Percentiles rank a stretch among this genome's conserved stretches.
Conservation (phyloP, 2,797 vertebrate genomes). For the Alcedo atthis region DNA sequence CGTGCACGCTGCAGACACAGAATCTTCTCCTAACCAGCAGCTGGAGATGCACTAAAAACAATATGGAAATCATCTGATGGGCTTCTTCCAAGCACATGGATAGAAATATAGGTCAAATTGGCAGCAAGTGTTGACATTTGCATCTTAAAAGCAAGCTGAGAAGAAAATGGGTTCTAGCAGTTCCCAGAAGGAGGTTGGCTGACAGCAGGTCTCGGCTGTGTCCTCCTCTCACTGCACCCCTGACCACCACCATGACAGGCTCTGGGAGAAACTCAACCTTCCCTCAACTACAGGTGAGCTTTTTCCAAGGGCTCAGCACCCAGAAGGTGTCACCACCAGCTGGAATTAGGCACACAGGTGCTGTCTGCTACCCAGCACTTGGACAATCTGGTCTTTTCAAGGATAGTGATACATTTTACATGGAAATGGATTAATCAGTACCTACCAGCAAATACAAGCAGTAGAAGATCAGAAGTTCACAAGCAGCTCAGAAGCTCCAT, state of each 20-base stretch:
- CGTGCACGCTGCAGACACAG: background rate
- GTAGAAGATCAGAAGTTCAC: background rate
- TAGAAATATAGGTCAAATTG: background rate
- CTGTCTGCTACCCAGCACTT: background rate
- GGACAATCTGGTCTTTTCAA: background rate
- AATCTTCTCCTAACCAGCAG: conserved; percentile 36
- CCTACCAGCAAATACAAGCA: background rate
- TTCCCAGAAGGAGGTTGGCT: background rate
- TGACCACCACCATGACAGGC: fast-evolving
- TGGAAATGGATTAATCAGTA: background rate
- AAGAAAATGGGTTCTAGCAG: background rate
- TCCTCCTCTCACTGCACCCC: background rate
- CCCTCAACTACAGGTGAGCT: background rate
- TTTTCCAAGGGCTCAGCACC: background rate
- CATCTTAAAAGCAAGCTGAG: background rate
- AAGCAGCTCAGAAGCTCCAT: background rate
- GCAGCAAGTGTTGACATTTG: background rate
- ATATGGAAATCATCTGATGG: background rate
- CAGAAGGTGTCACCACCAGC: conserved; percentile 1
- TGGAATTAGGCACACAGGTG: background rate
- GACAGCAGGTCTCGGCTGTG: background rate
- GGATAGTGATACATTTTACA: background rate
- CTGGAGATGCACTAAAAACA: conserved; percentile 5
- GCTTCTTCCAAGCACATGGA: background rate
- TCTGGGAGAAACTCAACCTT: background rate